These are phyloP conservation scores for Vicugna pacos DNA, from an alignment of 2,113 vertebrate genomes.

Conservation along the genomic window DNA sequence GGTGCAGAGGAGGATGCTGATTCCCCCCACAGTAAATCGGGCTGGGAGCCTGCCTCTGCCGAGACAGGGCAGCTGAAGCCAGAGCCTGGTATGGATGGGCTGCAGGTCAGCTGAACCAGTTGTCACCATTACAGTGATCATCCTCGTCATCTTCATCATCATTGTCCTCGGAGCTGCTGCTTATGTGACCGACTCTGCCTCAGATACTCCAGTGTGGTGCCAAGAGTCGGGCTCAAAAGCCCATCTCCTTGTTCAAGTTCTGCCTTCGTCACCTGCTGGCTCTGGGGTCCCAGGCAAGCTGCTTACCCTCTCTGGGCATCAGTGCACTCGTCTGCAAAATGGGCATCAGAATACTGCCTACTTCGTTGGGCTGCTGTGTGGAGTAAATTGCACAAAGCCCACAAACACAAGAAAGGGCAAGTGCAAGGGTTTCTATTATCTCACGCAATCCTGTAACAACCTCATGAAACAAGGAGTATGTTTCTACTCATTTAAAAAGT, in stretches of 20 bases:
- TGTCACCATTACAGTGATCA: accelerated
- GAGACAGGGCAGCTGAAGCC: background rate
- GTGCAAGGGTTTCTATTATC: background rate
- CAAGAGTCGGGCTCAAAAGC: accelerated
- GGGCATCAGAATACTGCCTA: accelerated
- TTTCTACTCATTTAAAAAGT: background rate
- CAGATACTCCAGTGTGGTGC: background rate
- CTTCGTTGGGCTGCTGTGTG: accelerated
- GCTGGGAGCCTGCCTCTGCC: background rate
- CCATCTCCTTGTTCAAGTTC: background rate
- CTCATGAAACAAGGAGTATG: background rate
- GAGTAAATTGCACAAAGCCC: too few relatives aligned
- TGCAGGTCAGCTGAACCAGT: background rate
- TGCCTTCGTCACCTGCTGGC: background rate
- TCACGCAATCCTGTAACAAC: accelerated
- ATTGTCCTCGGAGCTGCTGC: too few relatives aligned
- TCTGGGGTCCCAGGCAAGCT: background rate
- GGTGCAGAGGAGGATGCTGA: background rate
- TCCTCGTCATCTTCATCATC: background rate
- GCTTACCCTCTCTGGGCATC: background rate
- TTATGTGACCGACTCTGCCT: accelerated
- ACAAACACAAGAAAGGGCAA: background rate
- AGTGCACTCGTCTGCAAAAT: background rate
- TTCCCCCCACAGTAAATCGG: too few relatives aligned
- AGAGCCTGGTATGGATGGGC: too few relatives aligned